Percentiles rank a stretch among this genome's conserved stretches.
phyloP scores from a whole-genome alignment of 2,113 vertebrate species.

The Ursus arctos region DNA sequence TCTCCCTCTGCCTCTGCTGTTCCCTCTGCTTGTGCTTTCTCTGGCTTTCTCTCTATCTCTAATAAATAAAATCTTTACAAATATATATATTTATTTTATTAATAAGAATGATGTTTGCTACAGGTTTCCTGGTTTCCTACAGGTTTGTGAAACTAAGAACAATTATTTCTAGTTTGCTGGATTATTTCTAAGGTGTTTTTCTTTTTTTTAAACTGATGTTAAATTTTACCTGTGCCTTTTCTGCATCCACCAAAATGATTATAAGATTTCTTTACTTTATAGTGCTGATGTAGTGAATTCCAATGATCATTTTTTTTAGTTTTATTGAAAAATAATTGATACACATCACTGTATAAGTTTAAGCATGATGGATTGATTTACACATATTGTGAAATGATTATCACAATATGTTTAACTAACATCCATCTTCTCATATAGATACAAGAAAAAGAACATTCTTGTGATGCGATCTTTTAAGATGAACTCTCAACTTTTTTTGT shows the following conservation, averaged over 20 bases:
- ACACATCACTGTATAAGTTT: neutral
- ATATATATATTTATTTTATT: neutral
- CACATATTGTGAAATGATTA: neutral
- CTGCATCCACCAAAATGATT: neutral
- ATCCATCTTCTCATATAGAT: neutral
- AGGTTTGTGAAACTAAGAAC: neutral
- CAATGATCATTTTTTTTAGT: neutral
- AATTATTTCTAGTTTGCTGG: neutral
- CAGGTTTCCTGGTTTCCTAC: neutral
- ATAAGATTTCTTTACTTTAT: neutral
- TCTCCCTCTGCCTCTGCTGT: neutral
- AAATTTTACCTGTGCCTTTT: neutral
- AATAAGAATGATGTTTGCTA: neutral
- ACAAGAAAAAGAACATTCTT: neutral
- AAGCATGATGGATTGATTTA: neutral
- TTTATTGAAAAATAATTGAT: neutral
- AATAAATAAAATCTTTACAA: neutral
- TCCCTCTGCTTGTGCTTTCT: neutral
- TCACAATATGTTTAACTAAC: neutral
- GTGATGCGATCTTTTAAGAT: neutral
- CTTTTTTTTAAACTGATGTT: neutral
- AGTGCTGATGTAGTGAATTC: neutral
- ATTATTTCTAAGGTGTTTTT: neutral
- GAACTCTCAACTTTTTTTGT: neutral
- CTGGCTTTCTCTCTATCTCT: neutral